Base-by-base conservation (phyloP, 2,797 vertebrate genomes). In the Nannoperca obscura region DNA sequence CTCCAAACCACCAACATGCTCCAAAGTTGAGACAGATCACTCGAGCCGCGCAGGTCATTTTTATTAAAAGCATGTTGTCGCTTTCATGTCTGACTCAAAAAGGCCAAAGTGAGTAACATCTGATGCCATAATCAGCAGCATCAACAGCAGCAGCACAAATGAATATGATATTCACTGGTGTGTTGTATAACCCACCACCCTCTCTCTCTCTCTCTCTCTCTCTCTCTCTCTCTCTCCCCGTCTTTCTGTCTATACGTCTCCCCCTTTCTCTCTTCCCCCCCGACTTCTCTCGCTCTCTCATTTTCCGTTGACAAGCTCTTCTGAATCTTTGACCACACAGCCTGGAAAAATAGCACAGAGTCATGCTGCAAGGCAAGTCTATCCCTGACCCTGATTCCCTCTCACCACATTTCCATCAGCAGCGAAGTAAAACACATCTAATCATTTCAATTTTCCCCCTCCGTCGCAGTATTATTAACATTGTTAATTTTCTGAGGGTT, bases 361-460 rank as follows among this genome's bases (percentile, higher is more conserved):
- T 95, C 94, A 95, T 93, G 89, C 94, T 94, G 94, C 92, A 92
- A 93, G 90, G 94, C 94, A 93, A 95, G 94, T 93, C 92, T 94
- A 94, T 94, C 94, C 92, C 94, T 95, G 95, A 95, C 95, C 95
- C 93, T 94, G 93, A 95, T 95, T 95, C 94, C 91, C 93, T 93
- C 91, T 95, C 85, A 94, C 95, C 95, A 94, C 94, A 95, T 95
- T 96, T 95, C 95, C 95, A 95, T 95, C 95, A 95, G 93, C 93
- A 92, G 91, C 87, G 84, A 91, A 93, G 91, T 95, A 94, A 92
- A 95, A 95, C 93, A 94, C 93, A 93, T 95, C 94, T 94, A 94
- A 95, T 95, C 93, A 93, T 95, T 95, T 95, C 93, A 93, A 91
- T 94, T 95, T 94, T 94, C 93, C 93, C 93, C 93, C 91, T 92